Percentiles rank a stretch among this genome's conserved stretches.
Evolutionary conservation across 1,140 invertebrate species (phyloP).

Genomic region (Rhagoletis pomonella): DNA sequence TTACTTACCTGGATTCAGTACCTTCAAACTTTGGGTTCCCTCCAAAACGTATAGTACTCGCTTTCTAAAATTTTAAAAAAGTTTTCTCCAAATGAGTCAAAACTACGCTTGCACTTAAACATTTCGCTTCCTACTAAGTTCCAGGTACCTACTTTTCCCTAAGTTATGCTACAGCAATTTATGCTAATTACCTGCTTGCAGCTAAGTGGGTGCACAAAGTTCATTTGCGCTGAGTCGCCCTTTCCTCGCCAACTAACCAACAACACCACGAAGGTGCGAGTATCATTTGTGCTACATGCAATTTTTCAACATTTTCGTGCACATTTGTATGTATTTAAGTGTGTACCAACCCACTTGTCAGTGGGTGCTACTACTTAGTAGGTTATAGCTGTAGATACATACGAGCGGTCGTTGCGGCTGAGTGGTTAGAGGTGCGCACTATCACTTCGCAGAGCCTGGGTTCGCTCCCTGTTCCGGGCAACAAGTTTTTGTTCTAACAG

Average conservation of each 20-base stretch:
- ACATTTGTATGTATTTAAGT: background rate
- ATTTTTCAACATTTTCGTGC: constrained; percentile 30
- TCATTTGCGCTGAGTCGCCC: background rate
- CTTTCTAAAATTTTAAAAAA: no score
- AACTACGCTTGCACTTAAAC: background rate
- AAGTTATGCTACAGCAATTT: background rate
- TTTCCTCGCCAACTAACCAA: background rate
- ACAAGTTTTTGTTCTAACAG: no score
- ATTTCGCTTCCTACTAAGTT: background rate
- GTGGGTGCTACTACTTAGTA: constrained; percentile 1
- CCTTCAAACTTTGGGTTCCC: no score
- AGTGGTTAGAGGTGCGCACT: no score
- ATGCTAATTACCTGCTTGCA: constrained; percentile 36
- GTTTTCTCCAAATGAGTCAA: no score
- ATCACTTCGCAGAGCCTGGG: no score
- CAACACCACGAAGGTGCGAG: background rate
- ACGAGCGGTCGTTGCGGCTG: no score
- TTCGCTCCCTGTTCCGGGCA: no score
- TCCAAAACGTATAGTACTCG: no score
- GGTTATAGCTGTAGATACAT: background rate
- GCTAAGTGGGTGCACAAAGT: constrained; percentile 39
- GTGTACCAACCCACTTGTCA: constrained; percentile 9
- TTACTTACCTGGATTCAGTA: no score
- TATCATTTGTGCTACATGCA: constrained; percentile 46
- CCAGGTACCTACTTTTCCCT: no score